These are phyloP conservation scores for Trinectes maculatus DNA, from an alignment of 2,113 vertebrate species.

Conservation along the genomic window DNA sequence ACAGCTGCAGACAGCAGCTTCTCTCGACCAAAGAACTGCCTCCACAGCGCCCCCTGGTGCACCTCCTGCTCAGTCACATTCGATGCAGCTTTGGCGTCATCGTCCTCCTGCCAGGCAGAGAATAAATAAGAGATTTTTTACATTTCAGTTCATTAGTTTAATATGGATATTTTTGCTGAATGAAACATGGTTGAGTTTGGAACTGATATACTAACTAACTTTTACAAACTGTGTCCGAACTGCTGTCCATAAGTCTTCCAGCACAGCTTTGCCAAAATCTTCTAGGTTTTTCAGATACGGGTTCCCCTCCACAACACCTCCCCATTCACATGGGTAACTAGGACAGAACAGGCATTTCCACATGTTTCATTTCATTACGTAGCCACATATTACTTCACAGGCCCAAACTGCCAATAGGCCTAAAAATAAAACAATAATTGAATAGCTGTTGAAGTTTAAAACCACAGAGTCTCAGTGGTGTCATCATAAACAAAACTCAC, in stretches of 20 bases:
- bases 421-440: too few species aligned
- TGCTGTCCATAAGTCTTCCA: constrained; percentile 85
- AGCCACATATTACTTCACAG: background rate
- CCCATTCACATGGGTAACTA: constrained; percentile 87
- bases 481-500: constrained; percentile 51
- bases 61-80: constrained; percentile 77
- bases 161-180: background rate
- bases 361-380: background rate
- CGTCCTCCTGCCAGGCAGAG: constrained; percentile 48
- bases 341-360: background rate
- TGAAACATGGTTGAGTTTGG: background rate
- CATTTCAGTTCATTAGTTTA: accelerated
- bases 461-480: too few species aligned
- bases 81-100: constrained; percentile 40
- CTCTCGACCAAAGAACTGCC: constrained; percentile 76
- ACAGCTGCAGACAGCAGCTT: constrained; percentile 71
- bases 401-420: background rate
- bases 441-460: too few species aligned
- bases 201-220: constrained; percentile 55
- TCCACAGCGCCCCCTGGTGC: constrained; percentile 79
- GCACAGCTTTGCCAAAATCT: constrained; percentile 80
- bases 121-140: background rate
- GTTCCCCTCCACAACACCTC: constrained; percentile 80
- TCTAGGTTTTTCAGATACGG: constrained; percentile 83
- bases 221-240: constrained; percentile 75